Evolutionary conservation across 35 echinoderm and acorn worm genomes (phyloP).

Genomic region (Diadema setosum): DNA sequence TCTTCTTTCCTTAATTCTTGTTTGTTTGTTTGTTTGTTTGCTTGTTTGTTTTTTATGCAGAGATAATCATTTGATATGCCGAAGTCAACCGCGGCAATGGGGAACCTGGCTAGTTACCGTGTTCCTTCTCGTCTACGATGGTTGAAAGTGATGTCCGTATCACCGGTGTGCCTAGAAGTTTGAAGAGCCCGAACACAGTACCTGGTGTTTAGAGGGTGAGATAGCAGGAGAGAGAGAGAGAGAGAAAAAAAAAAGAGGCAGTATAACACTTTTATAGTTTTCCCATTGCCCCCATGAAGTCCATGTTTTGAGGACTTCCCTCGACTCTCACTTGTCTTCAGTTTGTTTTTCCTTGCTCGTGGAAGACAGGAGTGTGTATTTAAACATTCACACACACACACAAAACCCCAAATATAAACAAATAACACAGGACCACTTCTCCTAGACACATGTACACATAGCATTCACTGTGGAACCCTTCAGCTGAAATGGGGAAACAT

Average conservation of each 20-base stretch:
- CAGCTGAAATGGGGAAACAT: no score
- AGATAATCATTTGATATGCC: background rate
- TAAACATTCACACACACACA: background rate
- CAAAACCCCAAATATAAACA: background rate
- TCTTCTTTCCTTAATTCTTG: background rate
- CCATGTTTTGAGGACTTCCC: background rate
- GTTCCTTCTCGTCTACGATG: background rate
- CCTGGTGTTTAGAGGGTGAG: no score
- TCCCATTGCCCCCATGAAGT: background rate
- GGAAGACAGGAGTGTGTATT: background rate
- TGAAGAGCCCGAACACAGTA: background rate
- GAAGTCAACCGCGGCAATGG: background rate
- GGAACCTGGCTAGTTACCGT: background rate
- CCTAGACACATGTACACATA: no score
- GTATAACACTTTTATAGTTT: background rate
- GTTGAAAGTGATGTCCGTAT: background rate
- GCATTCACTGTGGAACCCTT: no score
- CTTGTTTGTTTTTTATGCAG: background rate
- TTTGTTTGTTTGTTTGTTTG: background rate
- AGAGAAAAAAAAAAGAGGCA: background rate
- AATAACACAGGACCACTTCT: background rate
- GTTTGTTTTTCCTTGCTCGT: background rate
- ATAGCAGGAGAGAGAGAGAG: background rate
- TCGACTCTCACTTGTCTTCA: background rate
- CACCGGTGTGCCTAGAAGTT: background rate